Evolutionary conservation across 2,888 invertebrate species (phyloP), one percentile per base, ranked within the genome.

Genomic region (Epiperipatus broadwayi): DNA sequence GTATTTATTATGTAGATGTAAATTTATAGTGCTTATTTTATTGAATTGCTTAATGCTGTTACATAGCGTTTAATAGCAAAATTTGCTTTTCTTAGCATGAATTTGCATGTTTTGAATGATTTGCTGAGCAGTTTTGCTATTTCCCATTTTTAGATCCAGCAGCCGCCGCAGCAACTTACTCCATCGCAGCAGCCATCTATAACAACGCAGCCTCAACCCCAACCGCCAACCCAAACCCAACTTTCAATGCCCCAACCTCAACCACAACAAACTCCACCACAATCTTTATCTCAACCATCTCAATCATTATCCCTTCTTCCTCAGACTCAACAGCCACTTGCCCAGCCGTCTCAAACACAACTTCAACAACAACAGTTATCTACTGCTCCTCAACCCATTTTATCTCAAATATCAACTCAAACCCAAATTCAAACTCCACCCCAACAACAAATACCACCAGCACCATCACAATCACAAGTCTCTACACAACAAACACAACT

Each of bases 91-190:
- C n/a, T n/a, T n/a, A n/a, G n/a, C n/a, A n/a, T n/a, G n/a, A n/a
- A n/a, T n/a, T n/a, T n/a, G n/a, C n/a, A n/a, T n/a, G n/a, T n/a
- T n/a, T n/a, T n/a, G n/a, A n/a, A n/a, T n/a, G n/a, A n/a, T n/a
- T n/a, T n/a, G n/a, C n/a, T n/a, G n/a, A n/a, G n/a, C n/a, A n/a
- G n/a, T n/a, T n/a, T n/a, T n/a, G n/a, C n/a, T n/a, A n/a, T n/a
- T n/a, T n/a, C n/a, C n/a, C n/a, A n/a, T n/a, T n/a, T n/a, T n/a
- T n/a, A 34, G 41, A 58, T 64, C 48, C 58, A 57, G 40, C 61
- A 56, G 28, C 44, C 35, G 35, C 40, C 32, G 40, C 47, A 25
- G 33, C 46, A 18, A 33, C 43, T n/a, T n/a, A n/a, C n/a, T n/a
- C 40, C 16, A 21, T 22, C 15, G 32, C 41, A 44, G 18, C 43